A percentile compares a stretch with the other conserved stretches of the same genome.
These are phyloP conservation scores for Hypotaenidia okinawae DNA, from an alignment of 2,797 vertebrate genomes.

Conservation along the genomic window DNA sequence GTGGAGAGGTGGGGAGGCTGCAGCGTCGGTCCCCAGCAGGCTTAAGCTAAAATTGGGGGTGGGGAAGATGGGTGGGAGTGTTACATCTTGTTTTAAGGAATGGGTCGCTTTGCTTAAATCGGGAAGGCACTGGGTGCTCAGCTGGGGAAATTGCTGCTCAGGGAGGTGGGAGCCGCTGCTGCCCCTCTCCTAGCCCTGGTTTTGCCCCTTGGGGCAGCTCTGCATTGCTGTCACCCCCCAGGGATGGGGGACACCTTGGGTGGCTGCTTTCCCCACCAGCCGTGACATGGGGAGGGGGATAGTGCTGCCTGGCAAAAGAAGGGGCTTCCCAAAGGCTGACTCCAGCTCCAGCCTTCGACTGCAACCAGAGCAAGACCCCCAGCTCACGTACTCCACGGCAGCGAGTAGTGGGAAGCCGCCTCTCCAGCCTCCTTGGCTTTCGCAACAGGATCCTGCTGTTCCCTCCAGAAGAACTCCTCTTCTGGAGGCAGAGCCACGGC, in stretches of 20 bases:
- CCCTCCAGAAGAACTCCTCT: not conserved
- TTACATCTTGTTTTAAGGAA: not conserved
- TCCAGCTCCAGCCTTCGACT: not conserved
- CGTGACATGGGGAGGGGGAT: accelerated
- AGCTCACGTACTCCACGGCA: too few relatives aligned
- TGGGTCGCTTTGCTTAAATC: accelerated
- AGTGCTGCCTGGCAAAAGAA: not conserved
- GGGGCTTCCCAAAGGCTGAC: not conserved
- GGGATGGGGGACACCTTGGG: too few relatives aligned
- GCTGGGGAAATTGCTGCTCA: not conserved
- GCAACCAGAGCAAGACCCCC: not conserved
- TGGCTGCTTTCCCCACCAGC: not conserved
- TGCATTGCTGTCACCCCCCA: too few relatives aligned
- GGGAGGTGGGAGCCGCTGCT: not conserved
- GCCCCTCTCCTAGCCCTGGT: not conserved
- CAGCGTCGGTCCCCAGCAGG: accelerated
- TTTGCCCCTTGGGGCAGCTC: not conserved
- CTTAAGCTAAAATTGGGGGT: not conserved
- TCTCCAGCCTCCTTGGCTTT: not conserved
- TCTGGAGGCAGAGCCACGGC: not conserved
- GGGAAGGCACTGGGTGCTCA: accelerated
- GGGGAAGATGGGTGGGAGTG: not conserved
- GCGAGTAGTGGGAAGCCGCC: not conserved
- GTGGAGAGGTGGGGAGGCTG: not conserved
- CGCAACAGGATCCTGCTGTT: not conserved